Conservation (phyloP, 2,888 invertebrate genomes). For the Resseliella maxima region DNA sequence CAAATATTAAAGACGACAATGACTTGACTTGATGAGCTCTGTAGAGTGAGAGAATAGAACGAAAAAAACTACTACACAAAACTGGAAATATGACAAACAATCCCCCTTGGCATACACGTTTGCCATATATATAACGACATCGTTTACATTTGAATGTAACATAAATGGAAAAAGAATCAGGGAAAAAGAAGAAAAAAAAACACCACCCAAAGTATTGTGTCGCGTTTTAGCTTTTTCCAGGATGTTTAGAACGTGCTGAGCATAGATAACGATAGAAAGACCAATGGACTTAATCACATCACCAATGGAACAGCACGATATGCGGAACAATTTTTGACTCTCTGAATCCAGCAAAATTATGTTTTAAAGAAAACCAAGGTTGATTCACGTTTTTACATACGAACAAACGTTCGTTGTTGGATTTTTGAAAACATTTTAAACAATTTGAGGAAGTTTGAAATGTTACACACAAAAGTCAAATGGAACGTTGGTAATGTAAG, state of each 20-base stretch:
- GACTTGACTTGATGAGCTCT: conserved; percentile 46
- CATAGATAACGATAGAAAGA: conserved; percentile 22
- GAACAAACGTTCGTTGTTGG: neutral
- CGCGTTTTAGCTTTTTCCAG: conserved; percentile 22
- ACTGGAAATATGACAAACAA: conserved; percentile 41
- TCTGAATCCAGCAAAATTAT: too few relatives aligned
- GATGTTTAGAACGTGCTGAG: neutral
- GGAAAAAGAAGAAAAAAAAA: neutral
- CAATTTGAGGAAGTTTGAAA: neutral
- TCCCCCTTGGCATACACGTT: conserved; percentile 34
- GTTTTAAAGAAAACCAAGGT: too few relatives aligned
- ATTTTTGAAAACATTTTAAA: neutral
- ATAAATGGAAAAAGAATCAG: neutral
- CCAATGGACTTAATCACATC: neutral
- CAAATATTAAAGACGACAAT: conserved; percentile 24
- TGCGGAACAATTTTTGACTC: neutral
- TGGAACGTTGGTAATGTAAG: neutral
- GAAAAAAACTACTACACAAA: neutral
- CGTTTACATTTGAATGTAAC: conserved; percentile 3
- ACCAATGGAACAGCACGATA: neutral
- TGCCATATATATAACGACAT: neutral
- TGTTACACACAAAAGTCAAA: neutral
- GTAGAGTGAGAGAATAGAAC: neutral
- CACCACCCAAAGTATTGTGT: neutral
- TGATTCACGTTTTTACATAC: too few relatives aligned